Conservation (phyloP, 2,888 invertebrate species). For the Leptogaster cylindrica region DNA sequence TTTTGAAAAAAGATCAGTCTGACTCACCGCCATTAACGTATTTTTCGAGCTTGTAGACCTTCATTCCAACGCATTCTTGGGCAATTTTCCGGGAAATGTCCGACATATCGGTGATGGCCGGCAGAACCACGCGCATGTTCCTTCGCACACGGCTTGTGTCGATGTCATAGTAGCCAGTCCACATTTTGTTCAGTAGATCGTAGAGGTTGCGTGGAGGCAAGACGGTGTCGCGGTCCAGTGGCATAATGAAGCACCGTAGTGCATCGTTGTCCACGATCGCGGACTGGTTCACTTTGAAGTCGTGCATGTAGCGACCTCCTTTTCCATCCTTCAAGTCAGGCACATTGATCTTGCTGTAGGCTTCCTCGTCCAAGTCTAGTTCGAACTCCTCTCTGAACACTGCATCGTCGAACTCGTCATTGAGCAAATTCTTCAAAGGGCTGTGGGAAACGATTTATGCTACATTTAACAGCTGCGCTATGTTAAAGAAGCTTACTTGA, state of each 20-base stretch:
- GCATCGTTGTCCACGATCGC: slow-evolving; percentile 79
- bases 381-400: slow-evolving; percentile 83
- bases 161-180: slow-evolving; percentile 79
- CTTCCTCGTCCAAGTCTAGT: slow-evolving; percentile 73
- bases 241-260: slow-evolving; percentile 88
- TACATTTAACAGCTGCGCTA: not conserved
- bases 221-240: slow-evolving; percentile 78
- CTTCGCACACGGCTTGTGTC: slow-evolving; percentile 79
- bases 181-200: slow-evolving; percentile 82
- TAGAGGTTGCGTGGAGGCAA: slow-evolving; percentile 79
- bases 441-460: not conserved
- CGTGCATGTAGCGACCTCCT: slow-evolving; percentile 87
- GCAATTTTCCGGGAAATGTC: slow-evolving; percentile 74
- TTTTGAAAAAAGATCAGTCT: slow-evolving; percentile 40
- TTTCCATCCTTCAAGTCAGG: slow-evolving; percentile 83
- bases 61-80: slow-evolving; percentile 72
- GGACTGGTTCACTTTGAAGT: slow-evolving; percentile 79
- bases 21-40: slow-evolving; percentile 70
- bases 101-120: slow-evolving; percentile 70
- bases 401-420: slow-evolving; percentile 53
- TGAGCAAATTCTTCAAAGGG: slow-evolving; percentile 11
- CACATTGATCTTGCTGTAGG: slow-evolving; percentile 85
- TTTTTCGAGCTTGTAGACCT: slow-evolving; percentile 76
- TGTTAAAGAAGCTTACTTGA: not conserved
- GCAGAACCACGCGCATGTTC: slow-evolving; percentile 76